A percentile compares a stretch with the other conserved stretches of the same genome.
Evolutionary conservation across 2,888 invertebrate species (phyloP).

Genomic region (Tethea ocularis): DNA sequence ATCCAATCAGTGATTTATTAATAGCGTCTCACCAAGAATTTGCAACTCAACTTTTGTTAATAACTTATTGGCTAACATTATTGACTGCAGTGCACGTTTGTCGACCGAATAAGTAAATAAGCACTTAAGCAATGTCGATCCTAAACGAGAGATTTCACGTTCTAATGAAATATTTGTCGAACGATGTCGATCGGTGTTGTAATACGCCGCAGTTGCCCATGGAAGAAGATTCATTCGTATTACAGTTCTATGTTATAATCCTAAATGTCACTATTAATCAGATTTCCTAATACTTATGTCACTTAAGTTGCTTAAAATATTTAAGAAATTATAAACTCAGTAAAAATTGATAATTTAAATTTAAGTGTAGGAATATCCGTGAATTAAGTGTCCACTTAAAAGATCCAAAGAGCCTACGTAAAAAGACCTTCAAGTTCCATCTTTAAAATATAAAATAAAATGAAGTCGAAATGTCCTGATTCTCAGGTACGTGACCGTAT

Average conservation of each 20-base stretch:
- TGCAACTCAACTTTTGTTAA: conserved; percentile 23
- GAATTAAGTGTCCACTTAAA: neutral
- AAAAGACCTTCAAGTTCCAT: neutral
- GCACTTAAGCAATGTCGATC: conserved; percentile 38
- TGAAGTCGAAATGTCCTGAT: neutral
- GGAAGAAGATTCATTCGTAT: neutral
- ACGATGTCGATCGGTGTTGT: conserved; percentile 40
- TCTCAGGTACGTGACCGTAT: neutral
- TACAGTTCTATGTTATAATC: neutral
- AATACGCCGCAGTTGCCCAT: conserved; percentile 21
- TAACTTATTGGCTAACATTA: conserved; percentile 21
- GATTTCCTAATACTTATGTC: neutral
- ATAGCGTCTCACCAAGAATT: conserved; percentile 21
- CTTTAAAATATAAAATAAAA: neutral
- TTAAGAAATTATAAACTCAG: too few species aligned
- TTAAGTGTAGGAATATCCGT: too few species aligned
- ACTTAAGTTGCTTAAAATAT: too few species aligned
- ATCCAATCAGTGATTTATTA: conserved; percentile 17
- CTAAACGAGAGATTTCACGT: conserved; percentile 40
- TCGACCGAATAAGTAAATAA: conserved; percentile 53
- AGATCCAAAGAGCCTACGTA: neutral
- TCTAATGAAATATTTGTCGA: conserved; percentile 51
- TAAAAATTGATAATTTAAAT: too few species aligned
- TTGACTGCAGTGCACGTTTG: conserved; percentile 27
- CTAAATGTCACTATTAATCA: neutral